phyloP scores from a whole-genome alignment of 2,888 invertebrate species.

The Noctua janthe region DNA sequence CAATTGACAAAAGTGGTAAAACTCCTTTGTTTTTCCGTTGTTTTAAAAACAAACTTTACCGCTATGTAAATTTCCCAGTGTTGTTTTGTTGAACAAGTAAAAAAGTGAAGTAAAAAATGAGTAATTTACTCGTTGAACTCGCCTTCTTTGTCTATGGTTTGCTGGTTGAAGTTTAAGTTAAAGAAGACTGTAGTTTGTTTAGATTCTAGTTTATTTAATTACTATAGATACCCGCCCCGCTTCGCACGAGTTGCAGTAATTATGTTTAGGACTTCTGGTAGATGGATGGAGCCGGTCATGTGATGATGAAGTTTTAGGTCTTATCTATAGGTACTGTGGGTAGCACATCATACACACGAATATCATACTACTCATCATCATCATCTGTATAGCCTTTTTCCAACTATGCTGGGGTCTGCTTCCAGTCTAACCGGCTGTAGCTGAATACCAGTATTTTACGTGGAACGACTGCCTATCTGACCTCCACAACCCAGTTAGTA shows the following conservation, averaged over 20 bases:
- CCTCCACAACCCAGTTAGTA: not conserved
- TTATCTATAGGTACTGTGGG: too few relatives aligned
- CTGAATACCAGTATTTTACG: not conserved
- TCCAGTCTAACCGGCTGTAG: not conserved
- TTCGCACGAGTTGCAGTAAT: not conserved
- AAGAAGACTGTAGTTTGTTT: constrained; percentile 5
- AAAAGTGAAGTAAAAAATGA: constrained; percentile 27
- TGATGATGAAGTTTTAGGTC: not conserved
- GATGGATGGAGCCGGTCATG: not conserved
- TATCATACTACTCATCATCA: too few relatives aligned
- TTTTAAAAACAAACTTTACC: constrained; percentile 17
- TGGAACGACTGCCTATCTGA: too few relatives aligned
- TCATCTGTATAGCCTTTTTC: too few relatives aligned
- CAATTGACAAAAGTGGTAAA: not conserved
- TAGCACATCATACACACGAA: too few relatives aligned
- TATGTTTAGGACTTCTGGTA: not conserved
- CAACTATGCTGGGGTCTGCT: too few relatives aligned
- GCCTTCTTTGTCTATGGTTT: constrained; percentile 33
- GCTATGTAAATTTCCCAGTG: constrained; percentile 15
- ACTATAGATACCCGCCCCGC: not conserved
- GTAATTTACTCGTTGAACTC: constrained; percentile 17
- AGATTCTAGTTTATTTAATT: not conserved
- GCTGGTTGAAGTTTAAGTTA: constrained; percentile 1
- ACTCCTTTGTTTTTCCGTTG: constrained; percentile 1
- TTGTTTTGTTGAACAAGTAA: constrained; percentile 28